Percentiles rank a stretch among this genome's conserved stretches.
Conservation (phyloP, 2,113 vertebrate genomes). For the Procavia capensis region DNA sequence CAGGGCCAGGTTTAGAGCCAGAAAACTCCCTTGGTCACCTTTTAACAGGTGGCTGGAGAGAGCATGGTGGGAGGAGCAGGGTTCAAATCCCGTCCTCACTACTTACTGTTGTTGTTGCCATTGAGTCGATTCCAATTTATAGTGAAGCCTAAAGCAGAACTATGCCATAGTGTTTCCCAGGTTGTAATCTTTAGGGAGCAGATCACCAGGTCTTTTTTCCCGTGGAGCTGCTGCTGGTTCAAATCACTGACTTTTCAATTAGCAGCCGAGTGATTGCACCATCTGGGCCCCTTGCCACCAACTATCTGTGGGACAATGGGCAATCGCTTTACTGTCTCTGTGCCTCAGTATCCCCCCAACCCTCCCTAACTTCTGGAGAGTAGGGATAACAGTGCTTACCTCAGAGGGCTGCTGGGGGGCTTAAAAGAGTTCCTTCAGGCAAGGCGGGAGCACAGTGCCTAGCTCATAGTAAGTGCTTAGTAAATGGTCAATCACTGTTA, state of each 20-base stretch:
- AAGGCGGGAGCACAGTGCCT: not conserved
- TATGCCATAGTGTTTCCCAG: no score
- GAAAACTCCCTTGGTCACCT: not conserved
- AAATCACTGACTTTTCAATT: not conserved
- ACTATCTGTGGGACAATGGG: not conserved
- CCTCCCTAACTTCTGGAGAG: not conserved
- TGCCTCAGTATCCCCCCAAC: not conserved
- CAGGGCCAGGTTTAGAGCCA: not conserved
- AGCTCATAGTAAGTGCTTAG: not conserved
- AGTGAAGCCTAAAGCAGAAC: not conserved
- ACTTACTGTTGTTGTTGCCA: not conserved
- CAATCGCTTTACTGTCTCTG: not conserved
- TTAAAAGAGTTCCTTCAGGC: slow-evolving; percentile 4
- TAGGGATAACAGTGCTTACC: not conserved
- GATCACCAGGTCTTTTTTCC: not conserved
- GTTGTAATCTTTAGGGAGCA: no score
- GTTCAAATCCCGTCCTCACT: not conserved
- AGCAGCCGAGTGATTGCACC: not conserved
- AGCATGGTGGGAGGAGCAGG: not conserved
- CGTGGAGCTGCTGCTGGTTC: not conserved
- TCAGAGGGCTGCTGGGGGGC: not conserved
- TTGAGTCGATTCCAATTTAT: not conserved
- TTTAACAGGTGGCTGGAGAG: not conserved
- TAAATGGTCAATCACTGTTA: slow-evolving; percentile 2
- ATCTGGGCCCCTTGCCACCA: no score